Evolutionary conservation across 2,113 vertebrate genomes (phyloP), one percentile per base, ranked within the genome.

Genomic region (Xenopus borealis): DNA sequence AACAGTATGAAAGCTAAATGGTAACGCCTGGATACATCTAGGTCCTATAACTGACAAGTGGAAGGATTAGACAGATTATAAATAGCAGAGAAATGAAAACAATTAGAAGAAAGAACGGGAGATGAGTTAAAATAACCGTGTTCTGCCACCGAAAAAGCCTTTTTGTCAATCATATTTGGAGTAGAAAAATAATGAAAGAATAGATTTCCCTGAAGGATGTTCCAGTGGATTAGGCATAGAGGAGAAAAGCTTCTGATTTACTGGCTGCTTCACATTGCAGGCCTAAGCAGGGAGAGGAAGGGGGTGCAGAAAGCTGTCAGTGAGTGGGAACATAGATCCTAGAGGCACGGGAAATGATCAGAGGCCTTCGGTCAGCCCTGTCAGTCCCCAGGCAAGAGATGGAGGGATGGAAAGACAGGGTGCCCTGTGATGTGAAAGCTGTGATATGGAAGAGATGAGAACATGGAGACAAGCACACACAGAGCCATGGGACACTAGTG

Each of bases 31-130:
- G 66, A 63, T 76, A 69, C 69, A 69, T 69, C 73, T 68, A 44
- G 58, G 66, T 61, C 66, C 73, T 63, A 69, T 69, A 76, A 69
- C 73, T 76, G 73, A 76, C 73, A 76, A 76, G 66, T 68, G 61
- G 66, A 76, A 69, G 73, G 73, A 76, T 76, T 76, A 76, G 73
- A 69, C 73, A 76, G 73, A 76, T 69, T 76, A 76, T 76, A 76
- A 76, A 76, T 69, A 76, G 73, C 73, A 76, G 73, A 76, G 66
- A 69, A 76, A 69, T 76, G 73, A 76, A 76, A 76, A 76, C 66
- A 76, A 76, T 76, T 76, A 76, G 66, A 69, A 69, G 59, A 45
- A 52, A 61, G n/a, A 63, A 76, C 46, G 58, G 66, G 30, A 40
- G 66, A 64, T 30, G 19, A 69, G 66, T 69, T 75, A 76, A 63